Base-by-base conservation (phyloP, 1,140 invertebrate species). In the Drosophila burlai region DNA sequence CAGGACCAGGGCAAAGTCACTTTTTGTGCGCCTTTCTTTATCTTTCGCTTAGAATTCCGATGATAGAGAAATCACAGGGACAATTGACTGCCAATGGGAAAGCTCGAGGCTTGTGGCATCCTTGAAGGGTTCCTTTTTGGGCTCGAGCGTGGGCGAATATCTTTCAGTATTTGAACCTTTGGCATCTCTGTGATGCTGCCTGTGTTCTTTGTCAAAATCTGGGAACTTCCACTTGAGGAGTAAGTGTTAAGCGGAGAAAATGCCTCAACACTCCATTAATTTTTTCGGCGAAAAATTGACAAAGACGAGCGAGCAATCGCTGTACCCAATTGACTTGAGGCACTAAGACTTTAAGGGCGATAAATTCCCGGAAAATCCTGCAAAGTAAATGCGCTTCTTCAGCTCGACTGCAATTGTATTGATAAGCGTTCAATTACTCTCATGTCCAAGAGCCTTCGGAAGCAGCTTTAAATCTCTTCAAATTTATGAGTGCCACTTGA, bases 41-140 rank as follows among this genome's bases (percentile, higher is more conserved):
- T 55, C 52, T 50, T 62, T 59, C 24, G 46, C 57, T 38, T 34
- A 45, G 69, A 49, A 58, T 68, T 68, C 36, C 73, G 47, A 57
- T 76, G 76, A 79, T 79, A 64, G 75, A 59, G 75, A 79, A 79
- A 69, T 78, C 76, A 71, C 67, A 26, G 50, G 50, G 24, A 79
- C 76, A 79, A 79, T 71, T 10, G 59, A 58, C 72, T 47, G 73
- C n/a, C 61, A 57, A 76, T 59, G 36, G 73, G 43, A 57, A 43
- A 52, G 43, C 72, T 34, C 15, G 55, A 36, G 38, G 43, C 72
- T 34, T 15, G 55, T 29, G 46, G 16, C 49, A 49, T 58, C 42
- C 58, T 71, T 71, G 63, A 71, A 54, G 65, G 58, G 24, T 31
- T 26, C 26, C 43, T 15, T 10, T 58, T 45, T 9, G 16, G 34